Evolutionary conservation across 1,140 invertebrate species (phyloP), one percentile per base, ranked within the genome.

Genomic region (Neodiprion virginianus): DNA sequence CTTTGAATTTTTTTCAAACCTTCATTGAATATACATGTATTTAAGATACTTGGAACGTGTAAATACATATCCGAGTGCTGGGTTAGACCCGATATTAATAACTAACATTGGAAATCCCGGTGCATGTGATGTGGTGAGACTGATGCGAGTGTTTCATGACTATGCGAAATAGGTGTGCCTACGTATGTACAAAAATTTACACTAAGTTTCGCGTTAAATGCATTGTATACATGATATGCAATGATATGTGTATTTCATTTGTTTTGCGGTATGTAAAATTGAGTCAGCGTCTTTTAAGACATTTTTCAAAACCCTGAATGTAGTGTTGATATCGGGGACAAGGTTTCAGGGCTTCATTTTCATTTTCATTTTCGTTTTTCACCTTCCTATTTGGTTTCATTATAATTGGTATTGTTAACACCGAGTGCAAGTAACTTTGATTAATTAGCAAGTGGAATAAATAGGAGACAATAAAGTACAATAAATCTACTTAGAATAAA

Each of bases 401-500:
- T 14, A 69, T 69, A 69, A 69, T 69, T 69, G 67, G 67, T 69
- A 69, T 69, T 69, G 67, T 69, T 69, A 40, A 40, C 28, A 40
- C 28, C 67, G 53, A 61, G 53, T 61, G 53, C 53, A 17, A 14
- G 53, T 17, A 17, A 40, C 28, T 40, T 40, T 40, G 5, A 40
- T 40, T 40, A 40, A 40, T 40, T 40, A 40, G 0, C 28, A 40
- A 14, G 67, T 65, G 71, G 79, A 80, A 77, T 80, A 80, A 74
- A 79, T 77, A 73, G 67, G 73, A 70, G 69, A 48, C 48, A 69
- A 74, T 75, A 21, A 72, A 67, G 74, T 50, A 74, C 71, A 72
- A 73, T 71, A 17, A 48, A 75, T 67, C 67, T 73, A 71, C 77
- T 76, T 77, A 81, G 77, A 76, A 78, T 75, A 81, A 79, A 72